These are phyloP conservation scores for Thamnophis elegans DNA, from an alignment of 2,797 vertebrate genomes.

Conservation along the genomic window DNA sequence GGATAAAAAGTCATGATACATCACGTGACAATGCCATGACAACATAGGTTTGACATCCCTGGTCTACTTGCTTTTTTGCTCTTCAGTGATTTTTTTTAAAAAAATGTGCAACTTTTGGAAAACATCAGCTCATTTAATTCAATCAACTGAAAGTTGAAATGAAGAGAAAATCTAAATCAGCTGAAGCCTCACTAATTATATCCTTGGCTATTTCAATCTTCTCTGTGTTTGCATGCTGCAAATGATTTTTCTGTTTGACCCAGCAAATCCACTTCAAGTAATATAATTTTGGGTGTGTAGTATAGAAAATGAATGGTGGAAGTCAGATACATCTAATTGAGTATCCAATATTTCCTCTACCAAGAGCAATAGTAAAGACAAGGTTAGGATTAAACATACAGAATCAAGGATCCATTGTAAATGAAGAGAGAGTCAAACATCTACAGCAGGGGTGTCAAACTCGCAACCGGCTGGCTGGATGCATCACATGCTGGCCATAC, in stretches of 20 bases:
- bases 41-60: no score
- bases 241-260: conserved; percentile 59
- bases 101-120: conserved; percentile 26
- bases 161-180: conserved; percentile 37
- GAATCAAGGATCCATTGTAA: conserved; percentile 27
- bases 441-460: neutral
- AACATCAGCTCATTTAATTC: conserved; percentile 11
- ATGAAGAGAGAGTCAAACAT: neutral
- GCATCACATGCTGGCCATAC: no score
- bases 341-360: conserved; percentile 44
- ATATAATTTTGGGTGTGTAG: conserved; percentile 58
- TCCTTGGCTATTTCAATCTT: conserved; percentile 49
- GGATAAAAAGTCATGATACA: no score
- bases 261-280: conserved; percentile 57
- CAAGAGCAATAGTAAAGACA: conserved; percentile 43
- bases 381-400: neutral
- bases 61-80: neutral
- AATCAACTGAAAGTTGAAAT: conserved; percentile 34
- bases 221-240: conserved; percentile 52
- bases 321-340: conserved; percentile 39
- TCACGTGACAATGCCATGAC: accelerated
- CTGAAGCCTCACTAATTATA: conserved; percentile 41
- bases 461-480: no score
- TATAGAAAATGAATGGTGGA: conserved; percentile 41
- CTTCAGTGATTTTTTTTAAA: neutral